These are phyloP conservation scores for Micromussa lordhowensis DNA, from an alignment of 92 coral and sea anemone species.

Conservation along the genomic window DNA sequence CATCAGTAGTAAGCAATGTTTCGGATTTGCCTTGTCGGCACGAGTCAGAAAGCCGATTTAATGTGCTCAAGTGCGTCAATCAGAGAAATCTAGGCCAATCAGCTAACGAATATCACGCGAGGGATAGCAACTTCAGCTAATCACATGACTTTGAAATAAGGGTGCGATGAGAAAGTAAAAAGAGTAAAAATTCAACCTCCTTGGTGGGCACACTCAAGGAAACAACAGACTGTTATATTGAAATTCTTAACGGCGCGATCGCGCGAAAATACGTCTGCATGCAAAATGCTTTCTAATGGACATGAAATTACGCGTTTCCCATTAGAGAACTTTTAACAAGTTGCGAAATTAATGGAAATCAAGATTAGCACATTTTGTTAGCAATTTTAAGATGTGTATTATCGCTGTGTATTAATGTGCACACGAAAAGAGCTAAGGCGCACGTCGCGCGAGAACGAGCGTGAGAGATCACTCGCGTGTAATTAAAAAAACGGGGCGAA, in stretches of 20 bases:
- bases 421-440: background rate
- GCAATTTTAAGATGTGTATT: background rate
- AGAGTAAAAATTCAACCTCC: too few relatives aligned
- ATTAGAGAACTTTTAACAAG: background rate
- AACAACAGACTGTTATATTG: background rate
- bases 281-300: background rate
- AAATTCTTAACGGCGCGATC: background rate
- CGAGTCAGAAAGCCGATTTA: background rate
- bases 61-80: background rate
- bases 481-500: background rate
- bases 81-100: background rate
- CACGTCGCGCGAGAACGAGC: background rate
- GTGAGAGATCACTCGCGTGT: background rate
- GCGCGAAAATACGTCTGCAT: background rate
- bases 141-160: background rate
- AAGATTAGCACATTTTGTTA: background rate
- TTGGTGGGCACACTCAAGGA: background rate
- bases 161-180: background rate
- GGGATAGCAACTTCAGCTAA: background rate
- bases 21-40: background rate
- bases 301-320: background rate
- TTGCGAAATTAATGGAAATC: background rate
- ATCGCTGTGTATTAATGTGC: background rate
- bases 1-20: background rate
- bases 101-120: background rate